phyloP scores from a whole-genome alignment of 2,113 vertebrate genomes.

The Salvelinus alpinus region DNA sequence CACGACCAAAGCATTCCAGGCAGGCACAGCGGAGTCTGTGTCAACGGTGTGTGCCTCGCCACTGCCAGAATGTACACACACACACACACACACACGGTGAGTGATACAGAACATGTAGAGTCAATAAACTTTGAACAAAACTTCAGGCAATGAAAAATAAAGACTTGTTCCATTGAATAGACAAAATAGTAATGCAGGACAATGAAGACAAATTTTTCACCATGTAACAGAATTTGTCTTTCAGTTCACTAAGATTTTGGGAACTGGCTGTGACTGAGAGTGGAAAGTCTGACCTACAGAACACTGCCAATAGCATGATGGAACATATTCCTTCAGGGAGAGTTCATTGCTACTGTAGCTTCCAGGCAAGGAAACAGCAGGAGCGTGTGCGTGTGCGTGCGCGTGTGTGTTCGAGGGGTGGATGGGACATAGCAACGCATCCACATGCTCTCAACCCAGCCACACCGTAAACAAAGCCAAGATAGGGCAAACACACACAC shows the following conservation, averaged over 20 bases:
- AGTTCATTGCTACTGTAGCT: constrained; percentile 45
- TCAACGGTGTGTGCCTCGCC: neutral
- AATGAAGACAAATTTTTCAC: too few species aligned
- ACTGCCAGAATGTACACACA: neutral
- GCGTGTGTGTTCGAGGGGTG: constrained; percentile 41
- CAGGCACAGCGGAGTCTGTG: constrained; percentile 21
- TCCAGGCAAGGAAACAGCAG: constrained; percentile 62
- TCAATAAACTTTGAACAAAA: too few species aligned
- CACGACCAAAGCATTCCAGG: constrained; percentile 29
- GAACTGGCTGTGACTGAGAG: neutral
- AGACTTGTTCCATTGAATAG: too few species aligned
- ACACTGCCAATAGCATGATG: constrained; percentile 35
- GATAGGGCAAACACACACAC: neutral
- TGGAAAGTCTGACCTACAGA: neutral
- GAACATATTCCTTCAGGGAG: constrained; percentile 45
- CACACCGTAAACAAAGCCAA: neutral
- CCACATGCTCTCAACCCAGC: neutral
- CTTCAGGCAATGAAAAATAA: too few species aligned
- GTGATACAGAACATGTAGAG: too few species aligned
- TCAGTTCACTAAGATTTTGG: neutral
- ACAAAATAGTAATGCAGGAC: too few species aligned
- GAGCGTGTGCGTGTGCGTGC: constrained; percentile 7
- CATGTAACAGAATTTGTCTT: neutral
- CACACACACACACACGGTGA: too few species aligned
- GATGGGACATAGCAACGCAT: constrained; percentile 33